Conservation (phyloP, 2,888 invertebrate species). For the Ditylenchus weischeri region DNA sequence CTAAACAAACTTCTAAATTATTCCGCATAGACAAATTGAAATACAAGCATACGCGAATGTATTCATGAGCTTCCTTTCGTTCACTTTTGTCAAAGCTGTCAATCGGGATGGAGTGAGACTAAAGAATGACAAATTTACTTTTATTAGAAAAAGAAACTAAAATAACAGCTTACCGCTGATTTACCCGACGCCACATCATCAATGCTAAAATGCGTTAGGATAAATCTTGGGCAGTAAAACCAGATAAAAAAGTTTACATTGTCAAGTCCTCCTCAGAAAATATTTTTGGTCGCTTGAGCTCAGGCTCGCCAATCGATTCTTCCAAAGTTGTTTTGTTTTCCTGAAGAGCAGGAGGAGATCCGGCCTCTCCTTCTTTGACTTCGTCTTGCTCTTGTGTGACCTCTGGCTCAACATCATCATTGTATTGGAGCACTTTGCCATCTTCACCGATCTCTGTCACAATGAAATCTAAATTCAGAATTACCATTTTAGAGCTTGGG, state of each 20-base stretch:
- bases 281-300: constrained; percentile 6
- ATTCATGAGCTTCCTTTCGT: constrained; percentile 12
- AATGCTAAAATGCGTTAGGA: not conserved
- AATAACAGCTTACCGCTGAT: too few species aligned
- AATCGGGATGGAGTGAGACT: not conserved
- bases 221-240: too few species aligned
- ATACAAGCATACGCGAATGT: constrained; percentile 17
- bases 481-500: too few species aligned
- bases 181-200: constrained; percentile 2
- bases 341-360: not conserved
- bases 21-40: too few species aligned
- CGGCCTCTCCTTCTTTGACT: not conserved
- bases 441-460: constrained; percentile 42
- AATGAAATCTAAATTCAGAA: constrained; percentile 37
- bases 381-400: constrained; percentile 11
- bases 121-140: too few species aligned
- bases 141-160: too few species aligned
- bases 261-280: constrained; percentile 14
- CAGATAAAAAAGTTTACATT: not conserved
- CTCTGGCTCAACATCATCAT: constrained; percentile 7
- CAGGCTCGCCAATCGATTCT: not conserved
- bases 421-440: constrained; percentile 8
- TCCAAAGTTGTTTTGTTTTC: not conserved
- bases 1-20: too few species aligned
- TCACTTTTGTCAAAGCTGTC: constrained; percentile 6